Base-by-base conservation (phyloP, 2,113 vertebrate species). In the Dissostichus mawsoni region DNA sequence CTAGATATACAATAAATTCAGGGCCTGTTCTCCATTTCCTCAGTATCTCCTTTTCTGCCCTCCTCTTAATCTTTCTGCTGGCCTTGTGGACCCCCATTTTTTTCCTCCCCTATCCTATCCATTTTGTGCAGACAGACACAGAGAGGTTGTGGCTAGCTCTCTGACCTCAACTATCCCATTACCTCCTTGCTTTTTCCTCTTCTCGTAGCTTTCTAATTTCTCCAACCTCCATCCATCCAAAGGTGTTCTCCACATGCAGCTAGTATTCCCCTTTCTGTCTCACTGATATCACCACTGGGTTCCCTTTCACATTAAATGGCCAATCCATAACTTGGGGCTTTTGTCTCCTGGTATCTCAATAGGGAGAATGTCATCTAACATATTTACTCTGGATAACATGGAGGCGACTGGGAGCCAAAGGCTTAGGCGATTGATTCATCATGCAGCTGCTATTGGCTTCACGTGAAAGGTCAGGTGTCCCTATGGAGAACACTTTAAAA, bases 381-480 rank as follows among this genome's bases (percentile, higher is more conserved):
- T 89, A 86, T 89, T 92, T 91, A 84, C 83, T 88, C 59, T 53
- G 69, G 78, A 72, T 91, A 91, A 92, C 78, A 83, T 53, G 52
- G 85, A 68, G 78, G 80, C 78, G 48, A 55, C 79, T 71, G 41
- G 76, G 80, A 87, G 66, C 71, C 70, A 69, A 29, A 47, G 68
- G 77, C 81, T 76, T 65, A 69, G 79, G 82, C 77, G 13, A 91
- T 93, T 89, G 93, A 94, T 94, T 94, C 89, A 89, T 93, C 90
- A 89, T 80, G 86, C 85, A 85, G 88, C 90, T 85, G 81, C 84
- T 90, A 91, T 92, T 92, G 93, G 88, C 89, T 89, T 93, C 76
- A 90, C 73, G 87, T 87, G 90, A 91, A 94, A 94, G 92, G 93
- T 93, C 92, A 90, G 76, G 76, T 73, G 86, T 89, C 86, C 89